Evolutionary conservation across 2,888 invertebrate genomes (phyloP).

Genomic region (Spodoptera picta): DNA sequence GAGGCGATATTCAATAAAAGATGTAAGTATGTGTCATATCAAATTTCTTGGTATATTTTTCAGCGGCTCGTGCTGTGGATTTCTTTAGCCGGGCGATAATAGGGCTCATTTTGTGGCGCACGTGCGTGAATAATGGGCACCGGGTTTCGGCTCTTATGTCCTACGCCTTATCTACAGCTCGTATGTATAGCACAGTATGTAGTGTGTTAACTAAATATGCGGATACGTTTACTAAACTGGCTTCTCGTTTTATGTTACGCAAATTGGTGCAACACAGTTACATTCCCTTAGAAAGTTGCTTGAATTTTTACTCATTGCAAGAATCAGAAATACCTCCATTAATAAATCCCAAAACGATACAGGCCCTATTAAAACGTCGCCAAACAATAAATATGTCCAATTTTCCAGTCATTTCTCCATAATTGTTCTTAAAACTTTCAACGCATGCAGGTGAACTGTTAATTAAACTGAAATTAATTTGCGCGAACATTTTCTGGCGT

Average conservation of each 20-base stretch:
- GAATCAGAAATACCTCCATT: not conserved
- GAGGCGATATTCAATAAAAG: constrained; percentile 78
- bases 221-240: constrained; percentile 31
- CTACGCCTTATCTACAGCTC: constrained; percentile 64
- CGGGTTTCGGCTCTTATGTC: constrained; percentile 57
- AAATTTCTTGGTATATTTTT: constrained; percentile 87
- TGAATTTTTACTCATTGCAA: not conserved
- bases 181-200: constrained; percentile 55
- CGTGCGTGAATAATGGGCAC: constrained; percentile 81
- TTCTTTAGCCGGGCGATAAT: constrained; percentile 79
- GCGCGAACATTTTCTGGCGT: constrained; percentile 73
- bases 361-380: constrained; percentile 10
- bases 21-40: constrained; percentile 79
- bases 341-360: not conserved
- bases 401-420: constrained; percentile 32
- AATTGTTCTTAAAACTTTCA: constrained; percentile 39
- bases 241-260: constrained; percentile 31
- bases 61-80: constrained; percentile 81
- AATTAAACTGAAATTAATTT: constrained; percentile 76
- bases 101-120: constrained; percentile 79
- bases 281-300: constrained; percentile 2
- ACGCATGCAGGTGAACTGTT: constrained; percentile 59
- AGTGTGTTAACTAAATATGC: constrained; percentile 48
- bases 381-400: constrained; percentile 21
- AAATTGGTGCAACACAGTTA: constrained; percentile 7